Conservation (phyloP, 1,140 invertebrate genomes). For the Vollenhovia emeryi region DNA sequence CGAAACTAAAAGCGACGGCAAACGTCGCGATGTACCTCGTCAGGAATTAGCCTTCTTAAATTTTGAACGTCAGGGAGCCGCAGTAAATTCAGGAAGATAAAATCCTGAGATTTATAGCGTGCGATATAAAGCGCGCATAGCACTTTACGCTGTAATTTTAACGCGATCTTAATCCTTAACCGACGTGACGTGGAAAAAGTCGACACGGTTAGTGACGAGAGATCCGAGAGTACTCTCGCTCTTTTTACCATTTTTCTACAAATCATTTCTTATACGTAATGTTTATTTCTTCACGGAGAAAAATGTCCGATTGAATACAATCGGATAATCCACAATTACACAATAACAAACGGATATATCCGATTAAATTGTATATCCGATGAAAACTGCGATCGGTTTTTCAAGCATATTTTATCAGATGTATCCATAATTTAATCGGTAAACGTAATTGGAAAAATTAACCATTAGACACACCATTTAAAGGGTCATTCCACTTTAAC, state of each 20-base stretch:
- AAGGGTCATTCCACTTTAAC: too few species aligned
- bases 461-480: too few species aligned
- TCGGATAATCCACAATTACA: too few species aligned
- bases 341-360: too few species aligned
- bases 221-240: neutral
- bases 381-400: too few species aligned
- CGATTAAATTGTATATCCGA: too few species aligned
- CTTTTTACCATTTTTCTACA: neutral
- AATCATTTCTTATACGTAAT: neutral
- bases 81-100: slow-evolving; percentile 11
- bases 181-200: neutral
- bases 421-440: too few species aligned
- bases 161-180: neutral
- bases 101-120: neutral
- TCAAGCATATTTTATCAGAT: too few species aligned
- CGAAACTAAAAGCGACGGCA: neutral
- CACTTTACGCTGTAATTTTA: neutral
- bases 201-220: neutral
- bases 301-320: too few species aligned
- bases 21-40: neutral
- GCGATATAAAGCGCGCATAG: neutral
- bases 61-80: neutral
- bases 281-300: too few species aligned
- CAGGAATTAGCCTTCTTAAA: slow-evolving; percentile 13
- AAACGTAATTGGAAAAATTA: too few species aligned